A percentile compares a stretch with the other conserved stretches of the same genome.
Evolutionary conservation across 2,797 vertebrate genomes (phyloP).

Genomic region (Emydoidea blandingii): DNA sequence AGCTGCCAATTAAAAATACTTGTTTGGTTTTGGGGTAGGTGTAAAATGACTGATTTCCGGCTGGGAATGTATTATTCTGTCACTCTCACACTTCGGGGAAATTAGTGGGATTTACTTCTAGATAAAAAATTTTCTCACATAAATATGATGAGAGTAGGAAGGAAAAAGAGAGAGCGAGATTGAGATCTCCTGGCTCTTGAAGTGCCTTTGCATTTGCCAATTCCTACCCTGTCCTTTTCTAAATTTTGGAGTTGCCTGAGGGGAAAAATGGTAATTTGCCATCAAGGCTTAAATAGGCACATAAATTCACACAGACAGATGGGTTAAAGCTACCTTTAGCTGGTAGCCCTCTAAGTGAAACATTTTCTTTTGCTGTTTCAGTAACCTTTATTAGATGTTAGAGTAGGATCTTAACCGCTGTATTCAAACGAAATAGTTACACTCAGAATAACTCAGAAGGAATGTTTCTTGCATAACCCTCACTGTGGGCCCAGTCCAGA

Average conservation of each 20-base stretch:
- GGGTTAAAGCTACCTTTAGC: not conserved
- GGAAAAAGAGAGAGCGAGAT: not conserved
- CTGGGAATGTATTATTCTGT: not conserved
- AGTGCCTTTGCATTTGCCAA: not conserved
- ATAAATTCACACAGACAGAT: not conserved
- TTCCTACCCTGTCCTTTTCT: not conserved
- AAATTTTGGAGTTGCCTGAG: not conserved
- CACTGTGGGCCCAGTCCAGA: rapidly evolving
- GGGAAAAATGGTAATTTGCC: not conserved
- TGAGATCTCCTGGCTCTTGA: not conserved
- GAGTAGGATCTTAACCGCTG: not conserved
- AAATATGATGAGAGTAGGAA: not conserved
- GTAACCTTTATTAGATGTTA: not conserved
- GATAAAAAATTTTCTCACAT: not conserved
- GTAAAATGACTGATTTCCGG: not conserved
- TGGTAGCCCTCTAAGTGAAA: not conserved
- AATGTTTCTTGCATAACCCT: not conserved
- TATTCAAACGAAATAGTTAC: not conserved
- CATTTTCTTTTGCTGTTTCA: not conserved
- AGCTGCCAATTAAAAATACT: not conserved
- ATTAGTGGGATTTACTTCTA: not conserved
- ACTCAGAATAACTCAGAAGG: not conserved
- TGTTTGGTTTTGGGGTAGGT: not conserved
- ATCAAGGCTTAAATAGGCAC: not conserved
- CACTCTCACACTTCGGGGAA: not conserved